These are phyloP conservation scores for Columba janthina DNA, from an alignment of 2,113 vertebrate genomes.

Conservation along the genomic window DNA sequence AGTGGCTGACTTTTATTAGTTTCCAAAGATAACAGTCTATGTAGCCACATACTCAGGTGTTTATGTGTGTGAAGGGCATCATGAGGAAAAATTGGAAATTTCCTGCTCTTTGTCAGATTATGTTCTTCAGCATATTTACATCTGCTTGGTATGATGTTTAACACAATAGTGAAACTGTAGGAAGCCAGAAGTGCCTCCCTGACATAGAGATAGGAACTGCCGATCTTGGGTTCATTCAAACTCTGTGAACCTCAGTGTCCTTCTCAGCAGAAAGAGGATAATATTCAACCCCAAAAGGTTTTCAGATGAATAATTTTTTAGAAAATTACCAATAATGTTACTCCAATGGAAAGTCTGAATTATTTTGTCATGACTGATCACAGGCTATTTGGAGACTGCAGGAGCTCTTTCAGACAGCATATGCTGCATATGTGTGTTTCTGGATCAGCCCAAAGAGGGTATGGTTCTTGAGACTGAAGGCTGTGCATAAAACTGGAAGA, in stretches of 20 bases:
- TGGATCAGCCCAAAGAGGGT: neutral
- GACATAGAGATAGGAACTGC: neutral
- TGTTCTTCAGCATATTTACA: neutral
- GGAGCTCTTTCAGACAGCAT: neutral
- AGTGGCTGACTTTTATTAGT: constrained; percentile 70
- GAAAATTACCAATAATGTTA: neutral
- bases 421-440: neutral
- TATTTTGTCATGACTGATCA: neutral
- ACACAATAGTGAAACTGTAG: neutral
- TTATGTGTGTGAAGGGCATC: constrained; percentile 40
- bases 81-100: constrained; percentile 34
- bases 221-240: neutral
- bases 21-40: constrained; percentile 69
- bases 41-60: neutral
- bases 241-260: neutral
- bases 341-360: neutral
- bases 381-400: neutral
- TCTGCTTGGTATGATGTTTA: neutral
- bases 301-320: neutral
- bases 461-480: neutral
- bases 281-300: neutral
- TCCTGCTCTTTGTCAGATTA: neutral
- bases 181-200: neutral
- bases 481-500: neutral
- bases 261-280: neutral